Conservation (phyloP, 2,113 vertebrate genomes). For the Chascanopsetta lugubris region DNA sequence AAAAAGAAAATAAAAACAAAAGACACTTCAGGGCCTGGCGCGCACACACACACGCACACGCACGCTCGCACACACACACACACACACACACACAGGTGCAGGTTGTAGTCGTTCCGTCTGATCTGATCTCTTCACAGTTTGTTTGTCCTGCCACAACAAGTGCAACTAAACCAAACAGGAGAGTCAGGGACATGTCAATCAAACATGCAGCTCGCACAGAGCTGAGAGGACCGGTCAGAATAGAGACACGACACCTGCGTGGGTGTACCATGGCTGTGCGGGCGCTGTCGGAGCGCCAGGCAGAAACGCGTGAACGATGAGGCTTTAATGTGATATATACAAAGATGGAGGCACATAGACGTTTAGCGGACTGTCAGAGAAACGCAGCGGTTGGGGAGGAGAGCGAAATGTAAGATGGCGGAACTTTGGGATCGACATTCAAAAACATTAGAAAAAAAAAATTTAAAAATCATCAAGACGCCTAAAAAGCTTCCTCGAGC, state of each 20-base stretch:
- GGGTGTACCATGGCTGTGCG: conserved; percentile 43
- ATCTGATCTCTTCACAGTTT: conserved; percentile 32
- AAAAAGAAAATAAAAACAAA: conserved; percentile 24
- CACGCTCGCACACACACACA: conserved; percentile 43
- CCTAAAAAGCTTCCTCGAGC: conserved; percentile 25
- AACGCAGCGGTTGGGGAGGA: conserved; percentile 46
- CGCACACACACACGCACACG: conserved; percentile 46
- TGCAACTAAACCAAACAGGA: conserved; percentile 6
- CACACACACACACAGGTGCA: conserved; percentile 39
- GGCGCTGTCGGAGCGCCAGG: conserved; percentile 38
- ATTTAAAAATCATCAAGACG: too few species aligned
- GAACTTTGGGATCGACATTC: conserved; percentile 41
- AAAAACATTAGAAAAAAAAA: conserved; percentile 11
- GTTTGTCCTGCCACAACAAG: background rate
- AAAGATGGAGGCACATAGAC: conserved; percentile 62
- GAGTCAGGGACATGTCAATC: background rate
- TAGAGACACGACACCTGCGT: conserved; percentile 22
- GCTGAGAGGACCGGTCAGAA: conserved; percentile 26
- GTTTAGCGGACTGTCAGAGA: conserved; percentile 54
- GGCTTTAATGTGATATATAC: conserved; percentile 54
- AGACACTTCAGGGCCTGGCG: conserved; percentile 31
- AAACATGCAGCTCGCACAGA: conserved; percentile 9
- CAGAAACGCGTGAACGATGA: conserved; percentile 49
- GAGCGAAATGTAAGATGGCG: conserved; percentile 11
- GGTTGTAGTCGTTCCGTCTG: conserved; percentile 29